Base-by-base conservation (phyloP, 2,888 invertebrate species). In the Auanema sp. region DNA sequence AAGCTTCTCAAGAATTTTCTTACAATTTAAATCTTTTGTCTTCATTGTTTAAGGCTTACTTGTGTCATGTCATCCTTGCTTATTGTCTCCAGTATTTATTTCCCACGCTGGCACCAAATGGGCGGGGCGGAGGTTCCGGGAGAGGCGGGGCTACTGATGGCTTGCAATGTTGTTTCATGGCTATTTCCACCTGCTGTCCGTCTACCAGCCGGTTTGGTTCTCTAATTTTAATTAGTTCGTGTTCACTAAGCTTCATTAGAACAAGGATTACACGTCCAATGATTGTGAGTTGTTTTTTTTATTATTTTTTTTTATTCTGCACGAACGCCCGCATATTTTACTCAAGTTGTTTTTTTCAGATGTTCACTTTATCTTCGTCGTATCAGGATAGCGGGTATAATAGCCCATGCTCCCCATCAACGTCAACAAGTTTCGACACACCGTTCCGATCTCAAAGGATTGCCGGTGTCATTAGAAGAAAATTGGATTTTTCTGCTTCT, bases 21-120 rank as follows among this genome's bases (percentile, higher is more conserved):
- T 8, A 5, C 33, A 33, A 33, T 33, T 33, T 33, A 33, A 33
- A 33, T 33, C 33, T 33, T 33, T 33, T 33, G 33, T 33, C 33
- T 33, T 33, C 33, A 33, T 33, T 33, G 8, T 33, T 5, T 8
- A 33, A 33, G 33, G 33, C 8, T 33, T 33, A 33, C 33, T 33
- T 33, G 33, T 33, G 33, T 33, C 33, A 33, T 33, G 33, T 33
- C 33, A 33, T 33, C 33, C 8, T 33, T 33, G 33, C 33, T 33
- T 33, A 33, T 33, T 33, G 33, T 33, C 33, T 8, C 33, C 33
- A 33, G 33, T 8, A 33, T 33, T 33, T 33, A 3, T 33, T 47
- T 47, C 47, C 47, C 47, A 47, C 47, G 47, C 47, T 47, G 47
- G 47, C 21, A 47, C 47, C 16, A 47, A 47, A 10, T n/a, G 47